These are phyloP conservation scores for Lucilia sericata DNA, from an alignment of 1,140 invertebrate genomes.

Conservation along the genomic window DNA sequence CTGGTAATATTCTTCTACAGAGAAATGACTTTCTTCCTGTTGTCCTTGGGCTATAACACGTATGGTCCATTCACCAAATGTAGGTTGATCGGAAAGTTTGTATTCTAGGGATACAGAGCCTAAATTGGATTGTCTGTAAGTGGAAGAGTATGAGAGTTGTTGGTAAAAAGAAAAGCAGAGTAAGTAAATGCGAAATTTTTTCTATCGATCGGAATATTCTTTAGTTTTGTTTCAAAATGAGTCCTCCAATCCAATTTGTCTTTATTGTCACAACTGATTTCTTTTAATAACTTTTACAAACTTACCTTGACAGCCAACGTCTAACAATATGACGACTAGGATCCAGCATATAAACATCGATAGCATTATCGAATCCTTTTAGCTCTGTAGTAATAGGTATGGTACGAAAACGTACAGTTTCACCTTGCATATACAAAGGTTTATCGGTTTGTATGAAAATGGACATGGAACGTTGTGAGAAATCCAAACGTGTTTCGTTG, in stretches of 20 bases:
- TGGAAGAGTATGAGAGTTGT: background rate
- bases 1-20: conserved; percentile 95
- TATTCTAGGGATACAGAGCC: conserved; percentile 93
- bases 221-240: too few species aligned
- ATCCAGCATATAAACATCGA: conserved; percentile 91
- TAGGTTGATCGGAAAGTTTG: conserved; percentile 89
- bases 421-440: conserved; percentile 93
- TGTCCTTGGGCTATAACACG: conserved; percentile 89
- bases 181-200: too few species aligned
- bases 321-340: conserved; percentile 87
- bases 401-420: conserved; percentile 87
- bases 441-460: conserved; percentile 97
- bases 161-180: too few species aligned
- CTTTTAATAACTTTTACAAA: background rate
- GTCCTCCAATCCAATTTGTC: too few species aligned
- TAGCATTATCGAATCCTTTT: conserved; percentile 86
- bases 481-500: conserved; percentile 83
- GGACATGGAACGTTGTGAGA: conserved; percentile 91
- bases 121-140: conserved; percentile 78
- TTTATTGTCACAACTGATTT: too few species aligned
- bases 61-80: conserved; percentile 93
- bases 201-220: too few species aligned
- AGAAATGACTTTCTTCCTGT: conserved; percentile 85
- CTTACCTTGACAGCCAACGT: conserved; percentile 83
- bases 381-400: conserved; percentile 91